Conservation (phyloP, 2,797 vertebrate species). For the Dryobates pubescens region DNA sequence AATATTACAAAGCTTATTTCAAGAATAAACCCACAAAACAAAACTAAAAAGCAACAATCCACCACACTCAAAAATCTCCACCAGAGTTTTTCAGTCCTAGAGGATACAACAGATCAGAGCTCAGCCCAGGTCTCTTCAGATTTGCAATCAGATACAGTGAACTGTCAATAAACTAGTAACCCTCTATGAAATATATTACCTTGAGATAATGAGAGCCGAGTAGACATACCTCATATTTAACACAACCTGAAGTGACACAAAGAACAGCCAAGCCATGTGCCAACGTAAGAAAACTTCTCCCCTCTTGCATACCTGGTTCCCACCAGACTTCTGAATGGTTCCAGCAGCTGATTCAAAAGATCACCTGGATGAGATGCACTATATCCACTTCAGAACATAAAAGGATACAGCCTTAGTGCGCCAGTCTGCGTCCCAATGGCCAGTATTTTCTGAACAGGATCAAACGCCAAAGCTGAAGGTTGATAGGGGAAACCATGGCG, state of each 20-base stretch:
- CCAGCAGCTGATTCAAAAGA: not conserved
- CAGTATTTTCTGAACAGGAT: constrained; percentile 98
- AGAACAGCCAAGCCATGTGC: not conserved
- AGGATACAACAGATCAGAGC: not conserved
- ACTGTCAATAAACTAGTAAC: not conserved
- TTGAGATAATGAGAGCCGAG: not conserved
- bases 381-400: constrained; percentile 49
- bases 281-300: not conserved
- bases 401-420: constrained; percentile 99
- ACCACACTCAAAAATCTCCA: not conserved
- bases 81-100: not conserved
- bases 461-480: constrained; percentile 96
- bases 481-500: constrained; percentile 99
- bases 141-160: not conserved
- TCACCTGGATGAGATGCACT: not conserved
- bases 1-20: not conserved
- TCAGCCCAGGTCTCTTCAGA: not conserved
- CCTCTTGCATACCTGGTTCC: constrained; percentile 15
- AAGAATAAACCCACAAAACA: not conserved
- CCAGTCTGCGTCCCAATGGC: constrained; percentile 94
- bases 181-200: not conserved
- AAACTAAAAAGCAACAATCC: not conserved
- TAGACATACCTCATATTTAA: not conserved
- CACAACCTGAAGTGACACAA: not conserved
- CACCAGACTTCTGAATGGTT: constrained; percentile 1